Base-by-base conservation (phyloP, 2,797 vertebrate genomes). In the Poeciliopsis paucimaculata region DNA sequence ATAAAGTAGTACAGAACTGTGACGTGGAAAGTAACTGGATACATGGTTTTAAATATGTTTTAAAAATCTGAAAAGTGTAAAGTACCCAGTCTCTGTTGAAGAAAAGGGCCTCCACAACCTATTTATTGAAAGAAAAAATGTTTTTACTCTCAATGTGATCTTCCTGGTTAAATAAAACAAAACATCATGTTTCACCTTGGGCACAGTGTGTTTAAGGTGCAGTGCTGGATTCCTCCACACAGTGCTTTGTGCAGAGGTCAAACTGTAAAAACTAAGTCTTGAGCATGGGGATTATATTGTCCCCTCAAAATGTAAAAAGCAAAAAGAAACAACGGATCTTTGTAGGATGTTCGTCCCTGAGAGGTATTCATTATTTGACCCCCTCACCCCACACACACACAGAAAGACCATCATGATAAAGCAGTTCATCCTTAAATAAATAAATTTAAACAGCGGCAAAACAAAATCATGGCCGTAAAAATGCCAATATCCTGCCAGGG, bases 381-480 rank as follows among this genome's bases (percentile, higher is more conserved):
- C 62, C 28, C 15, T 39, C 53, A 0, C 13, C 15, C 1, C 16
- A 1, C 15, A 16, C 5, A 18, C 47, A 18, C 75, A 57, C 80
- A 80, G 72, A 87, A 78, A 60, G 75, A 70, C 82, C 23, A 43
- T 90, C 80, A 89, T 94, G 78, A 92, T 92, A 91, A 79, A 71
- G 78, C 82, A 45, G 74, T 90, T 5, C 39, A 82, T 92, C 82
- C 87, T 78, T 83, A 83, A 82, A 89, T 88, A 93, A 91, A 88
- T 75, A 80, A 71, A 95, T 94, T 93, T 90, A 91, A 94, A 88
- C 60, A 82, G 87, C 93, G 92, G 92, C 90, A 88, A 95, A 96
- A 96, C 94, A 95, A 93, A 94, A 94, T 92, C 88, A 83, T 77
- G 82, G 88, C 93, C 81, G 84, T 96, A 95, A 96, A 96, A 94